These are phyloP conservation scores for Tauraco hartlaubi DNA, from an alignment of 2,797 vertebrate species.

Conservation along the genomic window DNA sequence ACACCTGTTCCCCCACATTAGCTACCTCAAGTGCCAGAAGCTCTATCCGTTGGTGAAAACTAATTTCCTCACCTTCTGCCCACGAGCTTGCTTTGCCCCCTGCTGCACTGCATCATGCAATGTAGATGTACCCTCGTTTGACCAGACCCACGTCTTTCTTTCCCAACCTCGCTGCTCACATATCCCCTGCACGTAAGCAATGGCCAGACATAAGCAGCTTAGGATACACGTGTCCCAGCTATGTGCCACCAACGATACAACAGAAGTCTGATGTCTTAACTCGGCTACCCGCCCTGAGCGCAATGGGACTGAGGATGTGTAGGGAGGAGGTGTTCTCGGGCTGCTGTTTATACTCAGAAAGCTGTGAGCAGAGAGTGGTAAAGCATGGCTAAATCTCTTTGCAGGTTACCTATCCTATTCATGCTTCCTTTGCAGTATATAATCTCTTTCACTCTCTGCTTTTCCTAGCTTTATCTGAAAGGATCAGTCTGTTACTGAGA, in stretches of 20 bases:
- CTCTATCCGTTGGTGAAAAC: not conserved
- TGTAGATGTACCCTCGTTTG: not conserved
- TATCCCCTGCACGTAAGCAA: constrained; percentile 40
- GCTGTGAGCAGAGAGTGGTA: not conserved
- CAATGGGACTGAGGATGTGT: not conserved
- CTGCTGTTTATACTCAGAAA: not conserved
- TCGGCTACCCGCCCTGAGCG: not conserved
- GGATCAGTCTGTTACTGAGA: not conserved
- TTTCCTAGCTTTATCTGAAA: not conserved
- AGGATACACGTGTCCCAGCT: constrained; percentile 43
- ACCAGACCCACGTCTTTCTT: not conserved
- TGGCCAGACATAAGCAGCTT: constrained; percentile 65
- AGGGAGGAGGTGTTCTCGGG: not conserved
- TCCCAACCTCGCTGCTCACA: not conserved
- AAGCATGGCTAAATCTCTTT: not conserved
- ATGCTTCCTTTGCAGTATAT: not conserved
- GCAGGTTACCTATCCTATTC: not conserved
- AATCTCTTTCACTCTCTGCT: not conserved
- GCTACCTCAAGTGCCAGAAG: not conserved
- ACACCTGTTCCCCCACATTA: not conserved
- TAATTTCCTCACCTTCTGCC: not conserved
- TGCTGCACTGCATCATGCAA: not conserved
- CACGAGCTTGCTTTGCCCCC: not conserved
- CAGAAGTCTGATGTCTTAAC: constrained; percentile 32
- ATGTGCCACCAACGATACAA: not conserved